phyloP scores from a whole-genome alignment of 1,140 invertebrate genomes.

The Sinella curviseta region DNA sequence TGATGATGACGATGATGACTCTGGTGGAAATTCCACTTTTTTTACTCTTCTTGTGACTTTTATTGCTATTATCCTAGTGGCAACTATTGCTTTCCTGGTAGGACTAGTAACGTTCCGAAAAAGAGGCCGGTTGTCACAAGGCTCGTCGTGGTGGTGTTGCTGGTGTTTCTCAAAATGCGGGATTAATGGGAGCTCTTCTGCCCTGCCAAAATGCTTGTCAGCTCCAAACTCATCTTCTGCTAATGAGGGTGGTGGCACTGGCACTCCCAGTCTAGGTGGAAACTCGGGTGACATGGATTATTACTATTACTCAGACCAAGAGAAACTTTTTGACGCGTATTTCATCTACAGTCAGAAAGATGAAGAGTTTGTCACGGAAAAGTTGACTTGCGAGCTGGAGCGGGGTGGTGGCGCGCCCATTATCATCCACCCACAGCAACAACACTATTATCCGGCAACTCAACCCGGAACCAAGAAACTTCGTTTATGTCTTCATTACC shows the following conservation, averaged over 20 bases:
- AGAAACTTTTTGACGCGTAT: conserved; percentile 89
- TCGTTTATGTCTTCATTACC: conserved; percentile 73
- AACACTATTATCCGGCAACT: conserved; percentile 53
- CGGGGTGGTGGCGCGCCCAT: conserved; percentile 62
- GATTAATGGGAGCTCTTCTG: background rate
- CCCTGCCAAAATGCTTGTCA: conserved; percentile 21
- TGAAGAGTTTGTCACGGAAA: conserved; percentile 82
- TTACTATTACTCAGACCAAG: conserved; percentile 62
- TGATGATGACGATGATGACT: background rate
- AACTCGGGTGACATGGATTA: background rate
- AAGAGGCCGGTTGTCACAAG: background rate
- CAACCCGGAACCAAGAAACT: conserved; percentile 55
- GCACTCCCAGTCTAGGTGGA: background rate
- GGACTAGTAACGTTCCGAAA: background rate
- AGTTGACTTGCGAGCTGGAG: conserved; percentile 80
- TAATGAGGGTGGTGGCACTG: conserved; percentile 11
- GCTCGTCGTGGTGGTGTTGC: background rate
- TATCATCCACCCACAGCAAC: background rate
- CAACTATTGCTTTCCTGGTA: conserved; percentile 11
- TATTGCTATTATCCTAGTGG: conserved; percentile 32
- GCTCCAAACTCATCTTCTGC: background rate
- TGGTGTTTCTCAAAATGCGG: background rate
- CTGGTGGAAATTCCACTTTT: conserved; percentile 1
- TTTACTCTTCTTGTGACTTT: conserved; percentile 29
- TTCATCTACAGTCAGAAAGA: conserved; percentile 90